Conservation (phyloP, 2,113 vertebrate genomes). For the Tricholaema leucomelas region DNA sequence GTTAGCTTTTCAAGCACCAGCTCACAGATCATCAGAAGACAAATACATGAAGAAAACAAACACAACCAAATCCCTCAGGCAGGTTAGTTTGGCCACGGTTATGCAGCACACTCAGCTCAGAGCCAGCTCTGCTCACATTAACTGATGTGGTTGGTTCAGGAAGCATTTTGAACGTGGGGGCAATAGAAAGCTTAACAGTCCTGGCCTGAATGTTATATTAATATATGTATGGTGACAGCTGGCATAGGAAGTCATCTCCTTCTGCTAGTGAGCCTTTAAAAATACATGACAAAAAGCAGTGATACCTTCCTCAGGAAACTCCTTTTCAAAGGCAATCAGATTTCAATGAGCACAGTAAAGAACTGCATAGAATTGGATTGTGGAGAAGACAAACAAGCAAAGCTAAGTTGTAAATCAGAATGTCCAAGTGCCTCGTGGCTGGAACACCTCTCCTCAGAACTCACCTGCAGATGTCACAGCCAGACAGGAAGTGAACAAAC, state of each 20-base stretch:
- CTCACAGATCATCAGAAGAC: not conserved
- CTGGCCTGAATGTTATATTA: not conserved
- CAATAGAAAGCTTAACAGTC: not conserved
- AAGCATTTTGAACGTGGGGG: rapidly evolving
- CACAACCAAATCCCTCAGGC: not conserved
- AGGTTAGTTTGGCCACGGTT: not conserved
- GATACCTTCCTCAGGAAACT: not conserved
- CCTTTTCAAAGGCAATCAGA: not conserved
- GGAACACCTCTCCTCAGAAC: not conserved
- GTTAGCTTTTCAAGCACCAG: not conserved
- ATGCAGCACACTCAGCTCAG: not conserved
- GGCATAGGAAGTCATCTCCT: not conserved
- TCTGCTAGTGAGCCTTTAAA: not conserved
- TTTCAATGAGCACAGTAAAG: not conserved
- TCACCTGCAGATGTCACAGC: not conserved
- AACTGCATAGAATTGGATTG: rapidly evolving
- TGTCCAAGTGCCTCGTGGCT: not conserved
- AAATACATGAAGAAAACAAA: not conserved
- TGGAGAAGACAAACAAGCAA: not conserved
- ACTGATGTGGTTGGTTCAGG: not conserved
- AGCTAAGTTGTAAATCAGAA: not conserved
- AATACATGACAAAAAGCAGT: not conserved
- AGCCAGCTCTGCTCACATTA: not conserved
- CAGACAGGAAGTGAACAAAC: not conserved
- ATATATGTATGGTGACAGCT: not conserved